These are phyloP conservation scores for Chromoteleia sp. DNA, from an alignment of 2,888 invertebrate genomes.

Conservation along the genomic window DNA sequence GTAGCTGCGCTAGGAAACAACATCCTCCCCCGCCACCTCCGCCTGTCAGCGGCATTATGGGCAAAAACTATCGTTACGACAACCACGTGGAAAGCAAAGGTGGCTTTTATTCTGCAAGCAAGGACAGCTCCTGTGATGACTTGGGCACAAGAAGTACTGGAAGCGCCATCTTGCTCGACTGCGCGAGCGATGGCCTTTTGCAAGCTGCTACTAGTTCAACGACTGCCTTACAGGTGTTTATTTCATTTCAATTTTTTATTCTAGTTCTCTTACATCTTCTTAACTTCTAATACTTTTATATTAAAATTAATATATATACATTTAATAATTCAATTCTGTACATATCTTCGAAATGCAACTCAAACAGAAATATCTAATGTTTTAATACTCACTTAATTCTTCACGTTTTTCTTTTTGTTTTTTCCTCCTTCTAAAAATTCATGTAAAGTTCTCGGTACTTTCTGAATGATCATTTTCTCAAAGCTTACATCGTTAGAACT, in stretches of 20 bases:
- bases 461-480: not conserved
- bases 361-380: not conserved
- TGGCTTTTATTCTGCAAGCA: slow-evolving; percentile 80
- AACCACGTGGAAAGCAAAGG: slow-evolving; percentile 81
- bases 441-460: not conserved
- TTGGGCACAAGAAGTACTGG: slow-evolving; percentile 81
- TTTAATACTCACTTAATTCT: not conserved
- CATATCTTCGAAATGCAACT: too few species aligned
- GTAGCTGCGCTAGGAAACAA: slow-evolving; percentile 79
- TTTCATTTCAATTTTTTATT: not conserved
- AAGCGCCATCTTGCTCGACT: slow-evolving; percentile 82
- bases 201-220: slow-evolving; percentile 80
- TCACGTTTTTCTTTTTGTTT: not conserved
- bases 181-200: slow-evolving; percentile 80
- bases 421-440: not conserved
- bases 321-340: too few species aligned
- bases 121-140: slow-evolving; percentile 82
- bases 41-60: slow-evolving; percentile 77
- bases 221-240: slow-evolving; percentile 77
- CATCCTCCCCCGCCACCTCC: slow-evolving; percentile 77
- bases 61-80: slow-evolving; percentile 81
- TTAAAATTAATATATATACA: too few species aligned
- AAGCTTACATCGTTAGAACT: not conserved
- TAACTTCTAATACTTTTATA: slow-evolving; percentile 1
- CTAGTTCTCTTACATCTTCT: not conserved